These are phyloP conservation scores for Lytechinus variegatus DNA, from an alignment of 35 echinoderm and acorn worm genomes.

Conservation along the genomic window DNA sequence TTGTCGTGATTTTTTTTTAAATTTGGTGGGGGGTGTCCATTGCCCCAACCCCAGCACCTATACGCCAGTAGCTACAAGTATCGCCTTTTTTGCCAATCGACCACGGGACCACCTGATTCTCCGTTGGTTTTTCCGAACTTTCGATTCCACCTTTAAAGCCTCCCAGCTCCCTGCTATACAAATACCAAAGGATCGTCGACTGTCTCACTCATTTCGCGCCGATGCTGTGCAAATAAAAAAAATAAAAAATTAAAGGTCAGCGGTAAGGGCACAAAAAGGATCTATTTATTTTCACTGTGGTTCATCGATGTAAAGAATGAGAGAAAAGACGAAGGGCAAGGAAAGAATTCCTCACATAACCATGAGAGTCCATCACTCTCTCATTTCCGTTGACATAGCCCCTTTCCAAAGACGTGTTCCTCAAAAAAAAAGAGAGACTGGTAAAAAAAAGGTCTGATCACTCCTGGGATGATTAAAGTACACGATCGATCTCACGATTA, in stretches of 20 bases:
- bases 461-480: not conserved
- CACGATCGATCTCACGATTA: not conserved
- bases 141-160: not conserved
- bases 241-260: not conserved
- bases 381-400: conserved; percentile 10
- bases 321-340: not conserved
- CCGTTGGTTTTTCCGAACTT: too few relatives aligned
- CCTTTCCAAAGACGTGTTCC: not conserved
- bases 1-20: too few relatives aligned
- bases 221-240: not conserved
- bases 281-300: conserved; percentile 14
- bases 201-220: not conserved
- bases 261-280: not conserved
- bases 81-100: too few relatives aligned
- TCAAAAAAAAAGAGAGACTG: not conserved
- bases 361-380: not conserved
- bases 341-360: conserved; percentile 3
- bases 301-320: conserved; percentile 3
- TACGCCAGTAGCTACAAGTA: too few relatives aligned
- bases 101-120: too few relatives aligned
- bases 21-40: too few relatives aligned
- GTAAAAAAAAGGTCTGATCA: not conserved
- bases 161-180: not conserved
- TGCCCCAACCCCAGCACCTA: too few relatives aligned
- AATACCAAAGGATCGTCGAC: not conserved